phyloP scores from a whole-genome alignment of 2,888 invertebrate genomes.

The Synanthedon andrenaeformis region DNA sequence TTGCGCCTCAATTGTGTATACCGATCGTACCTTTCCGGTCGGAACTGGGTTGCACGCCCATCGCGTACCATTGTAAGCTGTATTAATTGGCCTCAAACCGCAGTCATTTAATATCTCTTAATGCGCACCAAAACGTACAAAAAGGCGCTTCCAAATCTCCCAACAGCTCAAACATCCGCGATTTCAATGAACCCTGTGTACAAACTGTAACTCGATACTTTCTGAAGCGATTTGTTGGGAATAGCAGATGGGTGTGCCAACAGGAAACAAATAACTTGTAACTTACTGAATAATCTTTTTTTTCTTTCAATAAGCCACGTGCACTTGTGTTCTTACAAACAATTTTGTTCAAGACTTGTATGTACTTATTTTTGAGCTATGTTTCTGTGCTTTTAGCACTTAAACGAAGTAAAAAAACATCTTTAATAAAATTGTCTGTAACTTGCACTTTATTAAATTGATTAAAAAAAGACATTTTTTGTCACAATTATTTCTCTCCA shows the following conservation, averaged over 20 bases:
- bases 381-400: too few species aligned
- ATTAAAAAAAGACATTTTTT: too few species aligned
- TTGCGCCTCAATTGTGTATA: constrained; percentile 44
- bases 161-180: constrained; percentile 44
- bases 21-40: constrained; percentile 63
- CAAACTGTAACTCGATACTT: constrained; percentile 59
- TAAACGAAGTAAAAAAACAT: too few species aligned
- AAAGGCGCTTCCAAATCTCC: constrained; percentile 44
- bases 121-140: constrained; percentile 41
- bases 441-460: too few species aligned
- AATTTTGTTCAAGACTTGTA: constrained; percentile 31
- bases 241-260: constrained; percentile 57
- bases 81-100: constrained; percentile 61
- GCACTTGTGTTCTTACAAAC: constrained; percentile 22
- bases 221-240: constrained; percentile 54
- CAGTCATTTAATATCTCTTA: constrained; percentile 60
- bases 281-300: constrained; percentile 33
- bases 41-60: constrained; percentile 60
- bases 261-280: constrained; percentile 63
- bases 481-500: too few species aligned
- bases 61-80: constrained; percentile 34
- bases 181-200: constrained; percentile 25
- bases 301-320: constrained; percentile 29
- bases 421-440: too few species aligned
- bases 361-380: constrained; percentile 22